Conservation (phyloP, 2,888 invertebrate genomes). For the Diadegma fenestrale region DNA sequence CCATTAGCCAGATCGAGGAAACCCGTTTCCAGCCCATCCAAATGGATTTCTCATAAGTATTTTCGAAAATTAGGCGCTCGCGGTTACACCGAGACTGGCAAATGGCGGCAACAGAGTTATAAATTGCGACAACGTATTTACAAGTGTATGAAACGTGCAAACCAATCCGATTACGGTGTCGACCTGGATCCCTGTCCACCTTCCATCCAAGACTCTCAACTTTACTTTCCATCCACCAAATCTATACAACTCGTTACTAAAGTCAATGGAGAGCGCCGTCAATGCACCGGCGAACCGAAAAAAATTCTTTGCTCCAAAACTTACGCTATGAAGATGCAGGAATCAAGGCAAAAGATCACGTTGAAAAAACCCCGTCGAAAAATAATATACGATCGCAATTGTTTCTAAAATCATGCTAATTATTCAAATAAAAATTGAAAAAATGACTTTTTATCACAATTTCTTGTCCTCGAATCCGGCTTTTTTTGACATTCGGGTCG, state of each 20-base stretch:
- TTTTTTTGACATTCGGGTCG: not conserved
- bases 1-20: conserved; percentile 42
- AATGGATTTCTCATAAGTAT: not conserved
- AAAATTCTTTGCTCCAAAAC: conserved; percentile 50
- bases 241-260: not conserved
- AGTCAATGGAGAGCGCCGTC: not conserved
- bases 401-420: conserved; percentile 13
- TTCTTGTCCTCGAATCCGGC: not conserved
- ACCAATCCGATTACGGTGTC: conserved; percentile 5
- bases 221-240: not conserved
- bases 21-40: not conserved
- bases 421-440: not conserved
- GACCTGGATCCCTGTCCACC: conserved; percentile 69
- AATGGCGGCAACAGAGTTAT: conserved; percentile 74
- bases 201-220: conserved; percentile 33
- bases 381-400: conserved; percentile 53
- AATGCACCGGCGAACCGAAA: conserved; percentile 23
- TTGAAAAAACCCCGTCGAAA: conserved; percentile 40
- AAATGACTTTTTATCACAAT: not conserved
- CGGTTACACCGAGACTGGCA: conserved; percentile 39
- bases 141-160: conserved; percentile 61
- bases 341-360: conserved; percentile 41
- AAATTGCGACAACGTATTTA: conserved; percentile 69
- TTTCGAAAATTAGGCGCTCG: not conserved
- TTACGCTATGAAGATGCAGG: conserved; percentile 69